A percentile compares a stretch with the other conserved stretches of the same genome.
Conservation (phyloP, 2,888 invertebrate genomes). For the Pachycephus smyrnensis region DNA sequence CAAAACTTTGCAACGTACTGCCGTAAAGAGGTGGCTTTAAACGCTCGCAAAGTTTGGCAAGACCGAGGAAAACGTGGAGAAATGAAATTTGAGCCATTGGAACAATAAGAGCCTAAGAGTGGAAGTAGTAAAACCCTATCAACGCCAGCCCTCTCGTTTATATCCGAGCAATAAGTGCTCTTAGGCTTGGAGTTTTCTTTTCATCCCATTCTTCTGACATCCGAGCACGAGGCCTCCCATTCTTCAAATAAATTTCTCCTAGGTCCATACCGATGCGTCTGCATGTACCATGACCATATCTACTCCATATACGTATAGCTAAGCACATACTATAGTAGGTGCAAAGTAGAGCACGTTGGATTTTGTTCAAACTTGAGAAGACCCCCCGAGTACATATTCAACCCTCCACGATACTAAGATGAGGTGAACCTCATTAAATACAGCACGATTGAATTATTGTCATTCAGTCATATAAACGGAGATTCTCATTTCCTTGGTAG, state of each 20-base stretch:
- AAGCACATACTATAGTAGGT: slow-evolving; percentile 6
- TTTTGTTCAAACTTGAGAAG: background rate
- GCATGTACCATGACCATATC: background rate
- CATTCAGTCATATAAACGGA: background rate
- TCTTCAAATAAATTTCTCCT: background rate
- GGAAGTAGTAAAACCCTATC: slow-evolving; percentile 13
- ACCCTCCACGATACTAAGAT: background rate
- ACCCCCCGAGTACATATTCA: background rate
- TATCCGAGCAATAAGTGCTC: background rate
- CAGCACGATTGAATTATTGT: background rate
- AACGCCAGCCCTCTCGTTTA: slow-evolving; percentile 15
- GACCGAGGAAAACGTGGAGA: background rate
- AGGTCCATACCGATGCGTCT: background rate
- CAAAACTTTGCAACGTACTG: background rate
- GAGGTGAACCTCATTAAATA: background rate
- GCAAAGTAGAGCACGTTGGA: slow-evolving; percentile 17
- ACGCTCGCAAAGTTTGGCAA: background rate
- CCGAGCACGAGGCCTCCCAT: background rate
- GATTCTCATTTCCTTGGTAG: background rate
- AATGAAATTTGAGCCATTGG: background rate
- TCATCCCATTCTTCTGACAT: background rate
- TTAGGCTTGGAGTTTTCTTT: background rate
- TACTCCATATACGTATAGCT: background rate
- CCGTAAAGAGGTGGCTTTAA: background rate
- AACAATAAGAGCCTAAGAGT: background rate